Conservation (phyloP, 2,888 invertebrate genomes). For the Drosophila tanythrix region DNA sequence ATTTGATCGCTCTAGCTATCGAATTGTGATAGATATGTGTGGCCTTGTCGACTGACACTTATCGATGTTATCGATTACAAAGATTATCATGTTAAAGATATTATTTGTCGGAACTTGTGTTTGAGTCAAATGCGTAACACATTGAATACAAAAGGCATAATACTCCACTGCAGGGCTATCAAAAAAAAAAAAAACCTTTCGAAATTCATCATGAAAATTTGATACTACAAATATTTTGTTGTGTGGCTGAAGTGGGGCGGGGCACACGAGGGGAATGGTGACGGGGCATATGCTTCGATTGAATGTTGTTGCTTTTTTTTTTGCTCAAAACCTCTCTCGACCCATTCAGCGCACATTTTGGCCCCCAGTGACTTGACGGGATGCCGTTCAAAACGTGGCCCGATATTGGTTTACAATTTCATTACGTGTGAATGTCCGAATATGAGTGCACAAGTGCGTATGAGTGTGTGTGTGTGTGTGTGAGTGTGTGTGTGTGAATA, state of each 20-base stretch:
- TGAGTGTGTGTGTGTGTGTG: neutral
- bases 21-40: neutral
- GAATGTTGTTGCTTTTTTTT: slow-evolving; percentile 15
- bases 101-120: neutral
- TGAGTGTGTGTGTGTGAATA: neutral
- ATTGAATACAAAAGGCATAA: neutral
- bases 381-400: slow-evolving; percentile 55
- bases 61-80: neutral
- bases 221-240: slow-evolving; percentile 35
- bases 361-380: slow-evolving; percentile 6
- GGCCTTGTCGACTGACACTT: neutral
- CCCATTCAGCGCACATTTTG: slow-evolving; percentile 13
- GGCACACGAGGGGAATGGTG: neutral
- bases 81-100: neutral
- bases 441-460: slow-evolving; percentile 5
- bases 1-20: neutral
- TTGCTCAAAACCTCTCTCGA: slow-evolving; percentile 6
- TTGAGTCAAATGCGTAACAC: neutral
- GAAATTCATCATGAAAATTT: slow-evolving; percentile 43
- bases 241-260: neutral
- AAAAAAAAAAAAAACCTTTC: slow-evolving; percentile 5
- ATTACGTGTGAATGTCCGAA: slow-evolving; percentile 19
- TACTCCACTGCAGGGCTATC: neutral
- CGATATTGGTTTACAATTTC: slow-evolving; percentile 67
- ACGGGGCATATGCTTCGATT: slow-evolving; percentile 29